Conservation (phyloP, 2,888 invertebrate genomes). For the Subacronicta megacephala region DNA sequence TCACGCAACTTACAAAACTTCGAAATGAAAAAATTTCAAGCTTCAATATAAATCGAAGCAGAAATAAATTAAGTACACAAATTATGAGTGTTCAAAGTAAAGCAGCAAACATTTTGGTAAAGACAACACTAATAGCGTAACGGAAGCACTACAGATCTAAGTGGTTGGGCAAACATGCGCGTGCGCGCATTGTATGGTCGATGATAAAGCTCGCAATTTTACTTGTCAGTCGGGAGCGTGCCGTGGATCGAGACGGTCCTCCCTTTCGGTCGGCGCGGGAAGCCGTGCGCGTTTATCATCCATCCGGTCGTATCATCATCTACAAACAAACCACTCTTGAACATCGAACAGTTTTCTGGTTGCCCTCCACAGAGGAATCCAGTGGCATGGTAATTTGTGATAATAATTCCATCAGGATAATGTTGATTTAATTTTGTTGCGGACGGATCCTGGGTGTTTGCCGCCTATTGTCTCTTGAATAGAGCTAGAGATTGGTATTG, state of each 20-base stretch:
- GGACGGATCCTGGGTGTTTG: constrained; percentile 72
- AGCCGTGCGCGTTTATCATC: constrained; percentile 61
- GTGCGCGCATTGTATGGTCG: constrained; percentile 67
- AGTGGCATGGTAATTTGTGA: constrained; percentile 87
- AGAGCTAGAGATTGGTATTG: constrained; percentile 78
- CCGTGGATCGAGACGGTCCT: constrained; percentile 74
- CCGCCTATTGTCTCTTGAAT: constrained; percentile 74
- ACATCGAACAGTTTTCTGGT: constrained; percentile 64
- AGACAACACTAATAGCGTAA: constrained; percentile 75
- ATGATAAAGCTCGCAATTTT: constrained; percentile 86
- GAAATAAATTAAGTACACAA: constrained; percentile 52
- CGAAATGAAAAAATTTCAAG: constrained; percentile 6
- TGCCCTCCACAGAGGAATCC: constrained; percentile 71
- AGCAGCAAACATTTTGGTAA: constrained; percentile 76
- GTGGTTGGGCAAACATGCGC: constrained; percentile 79
- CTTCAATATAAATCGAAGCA: constrained; percentile 19
- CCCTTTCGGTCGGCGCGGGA: constrained; percentile 58
- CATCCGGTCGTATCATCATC: constrained; percentile 67
- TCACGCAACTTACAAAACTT: constrained; percentile 2
- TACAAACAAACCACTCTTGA: constrained; percentile 58
- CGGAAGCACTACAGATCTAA: constrained; percentile 84
- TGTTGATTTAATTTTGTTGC: constrained; percentile 62
- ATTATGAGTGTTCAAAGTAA: constrained; percentile 55
- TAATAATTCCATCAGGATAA: constrained; percentile 69
- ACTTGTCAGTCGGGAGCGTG: constrained; percentile 80